Base-by-base conservation (phyloP, 2,888 invertebrate genomes). In the Platerodrilus igneus region DNA sequence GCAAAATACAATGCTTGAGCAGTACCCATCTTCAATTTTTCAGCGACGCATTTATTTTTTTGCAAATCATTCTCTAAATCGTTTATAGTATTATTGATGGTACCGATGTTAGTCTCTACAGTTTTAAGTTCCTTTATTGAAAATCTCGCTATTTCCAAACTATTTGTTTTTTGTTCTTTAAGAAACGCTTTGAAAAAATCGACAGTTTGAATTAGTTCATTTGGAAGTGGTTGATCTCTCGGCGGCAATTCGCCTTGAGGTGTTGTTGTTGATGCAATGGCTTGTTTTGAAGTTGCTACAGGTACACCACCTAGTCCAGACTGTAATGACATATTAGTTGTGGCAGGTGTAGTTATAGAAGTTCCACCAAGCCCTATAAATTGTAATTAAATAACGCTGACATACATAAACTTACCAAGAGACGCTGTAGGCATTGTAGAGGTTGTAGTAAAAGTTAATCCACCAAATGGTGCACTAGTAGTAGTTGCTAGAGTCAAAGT, bases 171-270 rank as follows among this genome's bases (percentile, higher is more conserved):
- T 62, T 92, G 90, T 40, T 84, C 83, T 69, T 91, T 91, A 0
- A 92, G 85, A 64, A 86, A 83, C 39, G 79, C 79, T 71, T 90
- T 89, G 59, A 92, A 85, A 2, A 76, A 71, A 40, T 90, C 87
- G 15, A 92, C 84, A 0, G 83, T 81, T 49, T 82, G 79, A 14
- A 77, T 71, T 32, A 92, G 78, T 68, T 87, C 86, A 55, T 83
- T 83, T 1, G 90, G 90, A 39, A 92, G 67, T 27, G 76, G 62
- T 51, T 75, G 76, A 56, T 81, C 81, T 63, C 79, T 81, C 0
- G 77, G 73, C 16, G 76, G 69, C 41, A 77, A 73, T 36, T 71
- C 71, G 48, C 62, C 68, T 48, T 66, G 72, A 21, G 68, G 64
- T 26, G 60, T 49, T 13, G 59, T 39, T 18, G 34, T 18, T 21